Conservation (phyloP, 2,888 invertebrate genomes). For the Portevinia maculata region DNA sequence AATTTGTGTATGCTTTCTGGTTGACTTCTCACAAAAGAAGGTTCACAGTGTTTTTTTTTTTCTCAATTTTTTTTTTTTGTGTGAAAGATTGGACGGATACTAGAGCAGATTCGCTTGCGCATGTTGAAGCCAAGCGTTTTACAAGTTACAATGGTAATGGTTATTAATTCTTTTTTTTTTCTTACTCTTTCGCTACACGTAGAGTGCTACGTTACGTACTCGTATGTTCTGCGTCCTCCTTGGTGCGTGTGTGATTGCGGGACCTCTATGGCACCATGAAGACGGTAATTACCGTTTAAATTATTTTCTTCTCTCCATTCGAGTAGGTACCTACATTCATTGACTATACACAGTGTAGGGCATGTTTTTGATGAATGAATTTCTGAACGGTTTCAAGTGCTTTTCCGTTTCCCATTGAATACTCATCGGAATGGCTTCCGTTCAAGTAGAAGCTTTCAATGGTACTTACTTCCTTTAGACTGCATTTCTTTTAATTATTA, state of each 20-base stretch:
- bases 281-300: constrained; percentile 63
- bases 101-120: constrained; percentile 18
- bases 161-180: constrained; percentile 66
- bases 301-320: constrained; percentile 15
- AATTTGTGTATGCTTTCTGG: constrained; percentile 35
- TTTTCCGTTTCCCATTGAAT: constrained; percentile 55
- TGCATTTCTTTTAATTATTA: constrained; percentile 46
- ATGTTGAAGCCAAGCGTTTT: constrained; percentile 40
- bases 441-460: constrained; percentile 21
- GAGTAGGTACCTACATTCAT: constrained; percentile 18
- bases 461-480: constrained; percentile 31
- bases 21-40: constrained; percentile 12
- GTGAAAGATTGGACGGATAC: constrained; percentile 34
- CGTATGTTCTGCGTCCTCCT: constrained; percentile 8
- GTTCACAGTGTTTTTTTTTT: constrained; percentile 27
- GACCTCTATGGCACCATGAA: constrained; percentile 35
- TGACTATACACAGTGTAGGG: constrained; percentile 6
- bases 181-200: constrained; percentile 24
- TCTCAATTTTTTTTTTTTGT: constrained; percentile 14
- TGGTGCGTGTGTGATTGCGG: constrained; percentile 25
- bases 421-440: constrained; percentile 51
- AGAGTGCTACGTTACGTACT: neutral
- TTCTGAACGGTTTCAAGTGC: constrained; percentile 49
- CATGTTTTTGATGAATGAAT: constrained; percentile 10
- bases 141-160: constrained; percentile 32